A percentile compares a stretch with the other conserved stretches of the same genome.
Conservation (phyloP, 2,113 vertebrate genomes). For the Pseudopipra pipra region DNA sequence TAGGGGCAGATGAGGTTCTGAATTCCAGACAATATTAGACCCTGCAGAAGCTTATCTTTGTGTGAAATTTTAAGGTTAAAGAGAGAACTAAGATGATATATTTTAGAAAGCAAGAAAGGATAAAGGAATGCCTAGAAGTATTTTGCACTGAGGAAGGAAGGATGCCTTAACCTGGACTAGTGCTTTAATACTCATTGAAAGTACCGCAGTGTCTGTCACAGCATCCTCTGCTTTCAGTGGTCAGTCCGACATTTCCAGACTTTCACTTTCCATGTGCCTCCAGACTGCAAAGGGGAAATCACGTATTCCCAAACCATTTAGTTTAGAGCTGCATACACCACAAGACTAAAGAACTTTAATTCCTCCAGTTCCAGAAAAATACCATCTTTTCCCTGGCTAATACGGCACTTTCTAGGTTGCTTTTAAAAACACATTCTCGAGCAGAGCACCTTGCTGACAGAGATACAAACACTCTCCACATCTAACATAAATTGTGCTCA, state of each 20-base stretch:
- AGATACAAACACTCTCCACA: background rate
- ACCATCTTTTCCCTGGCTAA: too few species aligned
- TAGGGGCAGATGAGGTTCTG: too few species aligned
- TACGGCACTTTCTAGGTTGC: rapidly evolving
- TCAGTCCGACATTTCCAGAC: background rate
- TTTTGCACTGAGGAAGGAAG: background rate
- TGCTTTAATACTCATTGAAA: background rate
- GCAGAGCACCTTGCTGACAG: background rate
- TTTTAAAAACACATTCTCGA: background rate
- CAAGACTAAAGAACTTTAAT: background rate
- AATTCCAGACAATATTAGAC: too few species aligned
- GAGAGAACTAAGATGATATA: background rate
- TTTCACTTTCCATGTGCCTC: background rate
- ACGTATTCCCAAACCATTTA: background rate
- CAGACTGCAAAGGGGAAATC: background rate
- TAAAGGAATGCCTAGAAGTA: background rate
- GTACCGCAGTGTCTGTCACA: too few species aligned
- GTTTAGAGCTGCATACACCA: background rate
- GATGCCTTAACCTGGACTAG: too few species aligned
- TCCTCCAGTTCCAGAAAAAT: background rate
- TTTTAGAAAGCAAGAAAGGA: background rate
- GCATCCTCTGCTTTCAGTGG: background rate
- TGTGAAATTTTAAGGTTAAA: background rate
- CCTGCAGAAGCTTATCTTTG: background rate
- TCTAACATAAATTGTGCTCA: background rate